Evolutionary conservation across 2,888 invertebrate species (phyloP).

Genomic region (Acrobeloides nanus): DNA sequence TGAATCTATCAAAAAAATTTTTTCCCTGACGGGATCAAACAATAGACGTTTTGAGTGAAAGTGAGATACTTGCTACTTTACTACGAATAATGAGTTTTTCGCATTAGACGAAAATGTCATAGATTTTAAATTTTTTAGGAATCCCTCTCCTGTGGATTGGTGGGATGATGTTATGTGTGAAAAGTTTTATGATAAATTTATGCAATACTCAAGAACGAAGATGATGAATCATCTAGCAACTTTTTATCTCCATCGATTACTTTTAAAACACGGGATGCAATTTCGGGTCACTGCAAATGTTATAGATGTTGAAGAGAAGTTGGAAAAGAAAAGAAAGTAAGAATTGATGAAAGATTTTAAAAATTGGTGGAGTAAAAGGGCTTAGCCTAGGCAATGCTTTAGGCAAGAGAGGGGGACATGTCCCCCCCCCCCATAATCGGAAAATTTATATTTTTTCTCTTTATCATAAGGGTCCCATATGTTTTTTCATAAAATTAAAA

Average conservation of each 20-base stretch:
- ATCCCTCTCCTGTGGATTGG: constrained; percentile 13
- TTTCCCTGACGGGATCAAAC: too few species aligned
- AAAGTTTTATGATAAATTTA: constrained; percentile 49
- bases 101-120: background rate
- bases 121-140: too few species aligned
- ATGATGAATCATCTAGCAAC: constrained; percentile 51
- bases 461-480: too few species aligned
- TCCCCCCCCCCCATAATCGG: background rate
- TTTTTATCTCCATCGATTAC: constrained; percentile 39
- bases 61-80: too few species aligned
- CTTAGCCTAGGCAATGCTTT: background rate
- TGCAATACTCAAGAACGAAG: constrained; percentile 50
- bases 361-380: constrained; percentile 3
- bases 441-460: background rate
- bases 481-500: too few species aligned
- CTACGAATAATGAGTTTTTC: background rate
- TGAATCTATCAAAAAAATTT: too few species aligned
- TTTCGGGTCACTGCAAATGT: constrained; percentile 23
- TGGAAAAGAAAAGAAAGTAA: constrained; percentile 11
- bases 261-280: constrained; percentile 24
- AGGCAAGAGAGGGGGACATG: too few species aligned
- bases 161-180: constrained; percentile 48
- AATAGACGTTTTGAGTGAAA: too few species aligned
- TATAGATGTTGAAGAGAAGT: constrained; percentile 20
- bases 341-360: constrained; percentile 2